These are phyloP conservation scores for Cheilosia vulpina DNA, from an alignment of 2,888 invertebrate species.

Conservation along the genomic window DNA sequence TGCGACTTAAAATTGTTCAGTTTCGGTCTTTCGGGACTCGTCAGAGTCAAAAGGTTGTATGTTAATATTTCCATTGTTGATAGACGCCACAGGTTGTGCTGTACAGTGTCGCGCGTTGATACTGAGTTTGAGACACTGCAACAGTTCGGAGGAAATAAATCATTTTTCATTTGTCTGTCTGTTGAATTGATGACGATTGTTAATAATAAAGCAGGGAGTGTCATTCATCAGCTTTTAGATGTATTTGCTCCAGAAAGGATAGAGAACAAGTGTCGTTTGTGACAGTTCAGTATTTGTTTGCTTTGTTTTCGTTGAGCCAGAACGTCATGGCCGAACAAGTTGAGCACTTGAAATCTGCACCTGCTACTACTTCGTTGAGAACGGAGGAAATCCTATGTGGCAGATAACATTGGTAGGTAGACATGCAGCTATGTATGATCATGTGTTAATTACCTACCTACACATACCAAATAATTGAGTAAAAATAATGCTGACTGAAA, in stretches of 20 bases:
- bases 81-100: background rate
- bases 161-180: background rate
- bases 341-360: background rate
- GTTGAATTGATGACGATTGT: conserved; percentile 1
- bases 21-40: conserved; percentile 13
- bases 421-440: background rate
- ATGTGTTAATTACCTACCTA: too few species aligned
- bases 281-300: too few species aligned
- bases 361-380: background rate
- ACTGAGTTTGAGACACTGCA: background rate
- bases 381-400: background rate
- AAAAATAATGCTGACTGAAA: background rate
- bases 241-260: background rate
- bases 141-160: background rate
- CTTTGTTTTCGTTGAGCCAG: background rate
- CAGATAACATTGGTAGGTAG: conserved; percentile 1
- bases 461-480: background rate
- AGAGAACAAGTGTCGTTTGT: background rate
- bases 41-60: conserved; percentile 23
- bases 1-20: conserved; percentile 14
- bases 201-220: background rate
- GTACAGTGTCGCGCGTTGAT: background rate
- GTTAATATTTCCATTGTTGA: background rate
- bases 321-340: background rate
- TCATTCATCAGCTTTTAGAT: background rate